Conservation (phyloP, 1,140 invertebrate species). For the Aphidius gifuensis region DNA sequence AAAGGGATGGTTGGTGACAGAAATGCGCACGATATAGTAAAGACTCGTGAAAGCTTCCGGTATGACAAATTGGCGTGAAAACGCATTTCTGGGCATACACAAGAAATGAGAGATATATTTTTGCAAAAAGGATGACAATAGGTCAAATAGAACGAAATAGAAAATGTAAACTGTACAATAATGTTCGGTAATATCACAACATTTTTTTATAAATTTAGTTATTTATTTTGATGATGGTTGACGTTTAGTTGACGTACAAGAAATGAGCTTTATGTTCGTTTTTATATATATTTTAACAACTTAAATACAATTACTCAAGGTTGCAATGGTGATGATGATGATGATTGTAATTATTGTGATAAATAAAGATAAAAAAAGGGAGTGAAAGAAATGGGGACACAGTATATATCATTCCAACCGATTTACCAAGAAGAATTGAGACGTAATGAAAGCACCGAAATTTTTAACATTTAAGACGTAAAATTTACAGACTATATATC, state of each 20-base stretch:
- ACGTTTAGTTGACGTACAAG: too few species aligned
- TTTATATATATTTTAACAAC: neutral
- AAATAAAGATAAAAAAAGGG: constrained; percentile 3
- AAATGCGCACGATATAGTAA: constrained; percentile 28
- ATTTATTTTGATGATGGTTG: too few species aligned
- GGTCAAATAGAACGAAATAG: too few species aligned
- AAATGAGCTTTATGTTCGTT: too few species aligned
- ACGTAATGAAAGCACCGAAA: constrained; percentile 27
- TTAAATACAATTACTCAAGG: constrained; percentile 30
- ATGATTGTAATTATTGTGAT: neutral
- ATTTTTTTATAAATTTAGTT: too few species aligned
- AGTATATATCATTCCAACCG: constrained; percentile 28
- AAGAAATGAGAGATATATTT: constrained; percentile 22
- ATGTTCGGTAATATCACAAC: too few species aligned
- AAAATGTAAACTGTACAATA: too few species aligned
- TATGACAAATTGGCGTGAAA: constrained; percentile 43
- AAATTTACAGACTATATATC: constrained; percentile 14
- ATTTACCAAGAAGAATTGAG: constrained; percentile 28
- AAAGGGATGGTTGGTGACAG: constrained; percentile 10
- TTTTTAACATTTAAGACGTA: constrained; percentile 15
- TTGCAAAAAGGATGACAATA: constrained; percentile 5
- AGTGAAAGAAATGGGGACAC: neutral
- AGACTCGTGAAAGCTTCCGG: constrained; percentile 51
- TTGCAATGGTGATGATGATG: neutral
- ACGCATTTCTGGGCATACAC: constrained; percentile 44